A percentile compares a stretch with the other conserved stretches of the same genome.
Conservation (phyloP, 2,113 vertebrate species). For the Nesospiza acunhae region DNA sequence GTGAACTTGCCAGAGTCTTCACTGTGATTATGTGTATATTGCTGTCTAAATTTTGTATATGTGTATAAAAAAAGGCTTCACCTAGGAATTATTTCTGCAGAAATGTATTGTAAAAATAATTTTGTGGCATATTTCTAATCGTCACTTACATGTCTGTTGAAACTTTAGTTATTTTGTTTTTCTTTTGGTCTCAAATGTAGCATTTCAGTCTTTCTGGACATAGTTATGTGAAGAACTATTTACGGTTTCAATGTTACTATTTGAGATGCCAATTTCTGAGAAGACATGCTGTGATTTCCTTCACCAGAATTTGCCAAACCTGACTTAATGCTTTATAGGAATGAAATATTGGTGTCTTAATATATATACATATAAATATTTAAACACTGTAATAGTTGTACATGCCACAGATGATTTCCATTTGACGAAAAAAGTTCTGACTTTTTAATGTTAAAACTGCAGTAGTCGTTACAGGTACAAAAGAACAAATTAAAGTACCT, state of each 20-base stretch:
- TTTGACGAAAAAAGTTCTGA: conserved; percentile 38
- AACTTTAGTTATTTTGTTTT: conserved; percentile 57
- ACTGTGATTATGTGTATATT: conserved; percentile 95
- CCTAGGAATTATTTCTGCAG: conserved; percentile 81
- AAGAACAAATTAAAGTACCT: conserved; percentile 69
- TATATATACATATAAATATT: conserved; percentile 41
- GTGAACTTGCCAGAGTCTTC: conserved; percentile 84
- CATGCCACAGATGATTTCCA: conserved; percentile 61
- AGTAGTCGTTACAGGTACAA: conserved; percentile 66
- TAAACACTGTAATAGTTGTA: conserved; percentile 30
- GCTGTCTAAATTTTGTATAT: conserved; percentile 91
- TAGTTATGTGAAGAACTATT: conserved; percentile 44
- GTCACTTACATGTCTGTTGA: conserved; percentile 62
- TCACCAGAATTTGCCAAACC: conserved; percentile 57
- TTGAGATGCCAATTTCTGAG: conserved; percentile 68
- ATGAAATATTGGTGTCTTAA: conserved; percentile 42
- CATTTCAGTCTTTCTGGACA: conserved; percentile 61
- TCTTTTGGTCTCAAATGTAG: conserved; percentile 74
- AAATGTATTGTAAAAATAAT: conserved; percentile 82
- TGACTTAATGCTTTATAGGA: conserved; percentile 54
- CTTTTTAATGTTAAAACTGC: conserved; percentile 66
- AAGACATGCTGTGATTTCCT: conserved; percentile 45
- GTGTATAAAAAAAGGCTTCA: conserved; percentile 84
- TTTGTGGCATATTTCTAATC: conserved; percentile 79
- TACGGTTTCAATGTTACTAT: conserved; percentile 52